Base-by-base conservation (phyloP, 2,113 vertebrate species). In the Rhagologus leucostigma region DNA sequence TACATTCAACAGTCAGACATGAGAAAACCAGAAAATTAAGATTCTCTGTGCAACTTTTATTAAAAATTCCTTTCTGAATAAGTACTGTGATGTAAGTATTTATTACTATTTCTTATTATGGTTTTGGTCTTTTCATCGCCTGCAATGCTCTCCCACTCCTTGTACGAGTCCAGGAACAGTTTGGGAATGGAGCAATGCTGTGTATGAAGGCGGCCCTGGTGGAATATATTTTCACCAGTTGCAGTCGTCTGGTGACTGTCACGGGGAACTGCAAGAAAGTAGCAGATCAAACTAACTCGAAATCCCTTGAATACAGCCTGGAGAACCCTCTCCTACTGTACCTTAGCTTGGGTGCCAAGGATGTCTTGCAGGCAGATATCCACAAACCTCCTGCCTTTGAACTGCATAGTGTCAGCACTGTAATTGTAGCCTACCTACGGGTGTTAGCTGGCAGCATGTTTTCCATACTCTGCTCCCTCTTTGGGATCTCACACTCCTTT, bases 171-270 rank as follows among this genome's bases (percentile, higher is more conserved):
- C 6, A 4, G 42, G 10, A 84, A 69, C 16, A 14, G 10, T 65
- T 24, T 73, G 53, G 37, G 42, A 56, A 68, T 10, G 53, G 42
- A 52, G 19, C 26, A 52, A 26, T 18, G 30, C 33, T 50, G 6
- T 18, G 6, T 30, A 26, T 7, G 44, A 84, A 46, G 6, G 39
- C 1, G 0, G 18, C 23, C 68, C 37, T 33, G 29, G 19, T 0
- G 41, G 67, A 80, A 68, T 13, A 12, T n/a, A 24, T 56, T 75
- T 78, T 83, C 57, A 53, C 7, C 21, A 6, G 5, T 6, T 83
- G 56, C 19, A 63, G 42, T 24, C 59, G 27, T 41, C 33, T 63
- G 32, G 16, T 71, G 67, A 49, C 8, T 3, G 3, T 30, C 32
- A 27, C 16, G 11, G n/a, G n/a, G 22, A 87, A n/a, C 39, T 68